phyloP scores from a whole-genome alignment of 2,797 vertebrate genomes.

The Linurgus olivaceus region DNA sequence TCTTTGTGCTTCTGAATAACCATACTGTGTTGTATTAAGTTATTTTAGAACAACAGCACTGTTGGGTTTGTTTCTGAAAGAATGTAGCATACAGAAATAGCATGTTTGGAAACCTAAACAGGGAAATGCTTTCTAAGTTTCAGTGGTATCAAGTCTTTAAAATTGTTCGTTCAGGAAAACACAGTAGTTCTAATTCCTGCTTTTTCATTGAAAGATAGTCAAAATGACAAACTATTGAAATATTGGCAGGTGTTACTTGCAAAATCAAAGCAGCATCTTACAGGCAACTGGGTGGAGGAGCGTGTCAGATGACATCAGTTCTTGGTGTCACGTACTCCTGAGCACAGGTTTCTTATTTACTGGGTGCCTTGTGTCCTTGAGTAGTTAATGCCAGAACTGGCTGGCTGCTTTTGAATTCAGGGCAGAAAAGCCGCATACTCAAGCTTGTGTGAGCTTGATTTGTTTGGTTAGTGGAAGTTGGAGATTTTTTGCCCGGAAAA shows the following conservation, averaged over 20 bases:
- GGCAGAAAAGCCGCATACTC: neutral
- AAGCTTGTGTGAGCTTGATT: neutral
- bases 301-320: neutral
- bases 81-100: neutral
- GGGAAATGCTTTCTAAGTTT: neutral
- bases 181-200: neutral
- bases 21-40: neutral
- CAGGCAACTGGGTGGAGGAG: neutral
- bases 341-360: neutral
- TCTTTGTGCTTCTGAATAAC: neutral
- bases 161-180: neutral
- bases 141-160: neutral
- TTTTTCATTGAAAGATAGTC: neutral
- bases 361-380: neutral
- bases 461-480: neutral
- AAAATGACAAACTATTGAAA: neutral
- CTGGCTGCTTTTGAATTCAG: neutral
- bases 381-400: neutral
- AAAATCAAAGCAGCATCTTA: neutral
- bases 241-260: neutral
- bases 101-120: neutral
- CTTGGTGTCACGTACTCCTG: neutral
- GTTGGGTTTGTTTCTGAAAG: neutral
- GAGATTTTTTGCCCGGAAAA: fast-evolving
- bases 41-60: neutral